Conservation (phyloP, 1,140 invertebrate genomes). For the Rhizoglyphus robini region DNA sequence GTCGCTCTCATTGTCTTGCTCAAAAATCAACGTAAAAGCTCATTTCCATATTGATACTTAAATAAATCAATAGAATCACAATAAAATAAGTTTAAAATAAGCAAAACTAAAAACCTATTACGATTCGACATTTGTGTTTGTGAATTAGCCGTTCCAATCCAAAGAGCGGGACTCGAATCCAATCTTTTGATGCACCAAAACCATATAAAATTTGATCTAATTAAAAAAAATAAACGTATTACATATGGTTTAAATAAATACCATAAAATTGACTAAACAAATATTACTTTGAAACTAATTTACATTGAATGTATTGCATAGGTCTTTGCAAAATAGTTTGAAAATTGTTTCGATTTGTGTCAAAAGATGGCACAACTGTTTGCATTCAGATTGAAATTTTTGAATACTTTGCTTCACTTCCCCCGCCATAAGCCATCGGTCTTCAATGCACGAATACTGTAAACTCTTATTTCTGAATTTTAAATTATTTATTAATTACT, state of each 20-base stretch:
- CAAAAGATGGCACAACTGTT: no score
- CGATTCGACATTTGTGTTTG: no score
- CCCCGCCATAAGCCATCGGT: neutral
- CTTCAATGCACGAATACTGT: neutral
- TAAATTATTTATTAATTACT: neutral
- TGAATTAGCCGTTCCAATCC: neutral
- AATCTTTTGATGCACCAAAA: neutral
- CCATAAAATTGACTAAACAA: neutral
- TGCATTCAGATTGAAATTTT: neutral
- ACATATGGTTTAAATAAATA: neutral
- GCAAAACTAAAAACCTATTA: no score
- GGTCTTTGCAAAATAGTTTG: neutral
- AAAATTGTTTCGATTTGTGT: neutral
- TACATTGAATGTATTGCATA: neutral
- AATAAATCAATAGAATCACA: no score
- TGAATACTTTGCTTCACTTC: neutral
- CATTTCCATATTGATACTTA: no score
- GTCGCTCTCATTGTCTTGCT: no score
- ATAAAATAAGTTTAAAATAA: no score
- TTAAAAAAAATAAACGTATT: neutral
- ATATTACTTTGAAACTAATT: neutral
- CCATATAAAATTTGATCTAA: neutral
- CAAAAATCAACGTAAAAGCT: no score
- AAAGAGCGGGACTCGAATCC: neutral
- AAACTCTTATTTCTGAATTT: neutral